These are phyloP conservation scores for Microctonus brassicae DNA, from an alignment of 2,888 invertebrate species.

Conservation along the genomic window DNA sequence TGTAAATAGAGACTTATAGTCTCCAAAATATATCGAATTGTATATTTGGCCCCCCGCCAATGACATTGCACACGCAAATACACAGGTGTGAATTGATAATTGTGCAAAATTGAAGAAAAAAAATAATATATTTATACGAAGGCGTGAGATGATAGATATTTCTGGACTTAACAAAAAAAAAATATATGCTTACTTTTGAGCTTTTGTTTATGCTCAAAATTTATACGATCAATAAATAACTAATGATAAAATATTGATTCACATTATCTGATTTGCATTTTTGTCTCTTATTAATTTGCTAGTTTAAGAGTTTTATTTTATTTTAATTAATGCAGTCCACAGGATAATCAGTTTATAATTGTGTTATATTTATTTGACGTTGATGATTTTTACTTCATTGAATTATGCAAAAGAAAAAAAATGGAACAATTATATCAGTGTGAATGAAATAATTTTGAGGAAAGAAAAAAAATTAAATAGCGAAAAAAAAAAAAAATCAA, in stretches of 20 bases:
- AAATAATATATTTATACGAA: neutral
- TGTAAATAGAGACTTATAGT: constrained; percentile 28
- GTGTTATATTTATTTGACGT: neutral
- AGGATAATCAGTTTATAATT: neutral
- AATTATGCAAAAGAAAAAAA: neutral
- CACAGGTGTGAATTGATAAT: neutral
- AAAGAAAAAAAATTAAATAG: neutral
- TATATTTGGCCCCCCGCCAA: neutral
- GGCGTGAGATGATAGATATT: neutral
- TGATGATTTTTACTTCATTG: neutral
- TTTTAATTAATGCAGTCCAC: constrained; percentile 24
- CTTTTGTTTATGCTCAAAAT: neutral
- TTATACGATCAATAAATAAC: constrained; percentile 5
- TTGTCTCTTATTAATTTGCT: neutral
- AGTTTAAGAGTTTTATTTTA: neutral
- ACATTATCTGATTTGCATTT: neutral
- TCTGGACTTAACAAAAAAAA: neutral
- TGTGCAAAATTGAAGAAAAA: neutral
- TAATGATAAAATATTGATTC: constrained; percentile 6
- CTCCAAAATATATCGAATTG: neutral
- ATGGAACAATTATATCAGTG: neutral
- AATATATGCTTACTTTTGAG: neutral
- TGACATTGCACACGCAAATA: neutral
- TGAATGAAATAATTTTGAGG: neutral
- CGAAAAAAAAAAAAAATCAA: constrained; percentile 8